These are phyloP conservation scores for Arvicanthis niloticus DNA, from an alignment of 2,113 vertebrate species.

Conservation along the genomic window DNA sequence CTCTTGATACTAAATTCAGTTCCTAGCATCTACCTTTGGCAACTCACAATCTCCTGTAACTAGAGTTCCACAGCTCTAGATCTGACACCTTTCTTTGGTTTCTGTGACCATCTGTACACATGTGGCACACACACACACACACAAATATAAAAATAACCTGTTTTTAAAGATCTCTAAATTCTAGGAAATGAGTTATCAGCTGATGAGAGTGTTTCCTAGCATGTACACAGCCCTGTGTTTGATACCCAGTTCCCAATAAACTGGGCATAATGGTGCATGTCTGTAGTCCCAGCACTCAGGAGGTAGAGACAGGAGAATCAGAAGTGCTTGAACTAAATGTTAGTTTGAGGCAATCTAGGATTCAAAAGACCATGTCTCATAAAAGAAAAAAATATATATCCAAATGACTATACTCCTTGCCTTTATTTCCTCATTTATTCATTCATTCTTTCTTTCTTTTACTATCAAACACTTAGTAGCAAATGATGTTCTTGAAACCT, in stretches of 20 bases:
- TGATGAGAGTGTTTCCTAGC: neutral
- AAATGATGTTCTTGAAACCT: constrained; percentile 7
- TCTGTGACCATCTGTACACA: neutral
- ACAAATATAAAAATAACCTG: neutral
- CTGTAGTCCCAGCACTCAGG: neutral
- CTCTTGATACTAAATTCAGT: neutral
- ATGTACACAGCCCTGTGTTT: neutral
- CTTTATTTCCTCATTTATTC: constrained; percentile 8
- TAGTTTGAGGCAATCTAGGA: neutral
- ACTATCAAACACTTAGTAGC: constrained; percentile 10
- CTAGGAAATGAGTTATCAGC: neutral
- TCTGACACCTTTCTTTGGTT: neutral
- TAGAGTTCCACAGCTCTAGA: neutral
- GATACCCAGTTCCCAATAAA: neutral
- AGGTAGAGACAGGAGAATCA: neutral
- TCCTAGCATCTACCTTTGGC: neutral
- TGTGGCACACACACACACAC: neutral
- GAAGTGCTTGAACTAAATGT: neutral
- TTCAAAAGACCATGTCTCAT: neutral
- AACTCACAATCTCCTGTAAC: neutral
- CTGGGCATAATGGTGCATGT: neutral
- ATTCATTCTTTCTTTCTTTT: neutral
- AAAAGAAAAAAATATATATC: neutral
- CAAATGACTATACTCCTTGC: constrained; percentile 16
- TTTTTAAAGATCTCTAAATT: neutral